Evolutionary conservation across 1,140 invertebrate species (phyloP).

Genomic region (Drosophila ficusphila): DNA sequence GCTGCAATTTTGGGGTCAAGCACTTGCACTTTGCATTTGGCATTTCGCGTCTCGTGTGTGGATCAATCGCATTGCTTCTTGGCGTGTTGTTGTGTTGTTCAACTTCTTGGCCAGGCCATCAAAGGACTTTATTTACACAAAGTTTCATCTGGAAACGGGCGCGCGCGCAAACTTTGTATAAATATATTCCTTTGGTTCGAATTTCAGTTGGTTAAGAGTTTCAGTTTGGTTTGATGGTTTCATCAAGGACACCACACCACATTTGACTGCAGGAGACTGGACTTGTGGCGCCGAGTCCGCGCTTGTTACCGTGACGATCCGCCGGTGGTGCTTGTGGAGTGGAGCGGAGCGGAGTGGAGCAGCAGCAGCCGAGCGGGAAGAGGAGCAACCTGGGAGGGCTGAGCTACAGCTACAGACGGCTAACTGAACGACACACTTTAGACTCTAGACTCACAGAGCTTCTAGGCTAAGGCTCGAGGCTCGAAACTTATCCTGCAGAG

Average conservation of each 20-base stretch:
- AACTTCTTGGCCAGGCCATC: constrained; percentile 42
- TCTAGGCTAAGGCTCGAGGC: constrained; percentile 63
- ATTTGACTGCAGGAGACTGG: constrained; percentile 37
- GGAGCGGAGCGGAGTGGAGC: constrained; percentile 25
- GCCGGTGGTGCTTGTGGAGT: constrained; percentile 13
- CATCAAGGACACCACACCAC: constrained; percentile 56
- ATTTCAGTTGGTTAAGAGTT: constrained; percentile 37
- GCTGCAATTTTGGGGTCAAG: constrained; percentile 48
- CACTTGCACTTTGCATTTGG: constrained; percentile 23
- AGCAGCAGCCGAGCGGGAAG: constrained; percentile 33
- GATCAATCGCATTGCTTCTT: constrained; percentile 77
- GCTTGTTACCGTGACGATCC: constrained; percentile 79
- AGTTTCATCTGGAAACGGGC: constrained; percentile 46
- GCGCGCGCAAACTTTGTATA: constrained; percentile 79
- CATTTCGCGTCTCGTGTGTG: constrained; percentile 63
- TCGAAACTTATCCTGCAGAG: constrained; percentile 79
- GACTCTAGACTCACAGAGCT: constrained; percentile 65
- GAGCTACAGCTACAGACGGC: constrained; percentile 67
- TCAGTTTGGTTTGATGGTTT: constrained; percentile 26
- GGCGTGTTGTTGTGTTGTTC: constrained; percentile 42
- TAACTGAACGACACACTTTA: constrained; percentile 63
- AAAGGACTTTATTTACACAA: constrained; percentile 84
- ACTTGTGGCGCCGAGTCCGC: constrained; percentile 31
- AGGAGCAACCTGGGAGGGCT: constrained; percentile 61
- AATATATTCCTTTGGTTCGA: constrained; percentile 82